These are phyloP conservation scores for Bellardia pandia DNA, from an alignment of 2,888 invertebrate species.

Conservation along the genomic window DNA sequence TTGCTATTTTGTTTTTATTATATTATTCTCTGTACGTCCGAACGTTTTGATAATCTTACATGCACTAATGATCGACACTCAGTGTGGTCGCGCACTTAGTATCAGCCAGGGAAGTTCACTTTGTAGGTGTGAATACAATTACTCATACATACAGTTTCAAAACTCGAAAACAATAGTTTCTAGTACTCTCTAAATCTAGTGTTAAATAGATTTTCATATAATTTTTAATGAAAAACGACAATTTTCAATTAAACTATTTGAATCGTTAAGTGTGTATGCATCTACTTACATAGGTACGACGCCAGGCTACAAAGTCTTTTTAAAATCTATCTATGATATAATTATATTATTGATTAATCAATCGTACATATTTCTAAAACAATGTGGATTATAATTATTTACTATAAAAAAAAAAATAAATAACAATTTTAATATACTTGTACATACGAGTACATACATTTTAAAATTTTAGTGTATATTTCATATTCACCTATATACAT, in stretches of 20 bases:
- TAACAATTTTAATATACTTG: no score
- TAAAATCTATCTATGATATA: no score
- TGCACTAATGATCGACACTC: conserved; percentile 50
- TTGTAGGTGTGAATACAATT: conserved; percentile 16
- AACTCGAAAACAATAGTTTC: conserved; percentile 30
- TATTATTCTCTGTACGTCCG: conserved; percentile 40
- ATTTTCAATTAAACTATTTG: conserved; percentile 22
- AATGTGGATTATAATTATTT: no score
- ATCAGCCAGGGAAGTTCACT: neutral
- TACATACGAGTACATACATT: no score
- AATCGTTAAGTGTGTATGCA: conserved; percentile 9
- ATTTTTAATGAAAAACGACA: conserved; percentile 25
- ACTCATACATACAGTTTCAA: conserved; percentile 9
- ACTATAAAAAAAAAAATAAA: no score
- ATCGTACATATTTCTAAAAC: no score
- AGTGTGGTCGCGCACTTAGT: conserved; percentile 2
- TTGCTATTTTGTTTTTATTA: neutral
- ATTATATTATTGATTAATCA: no score
- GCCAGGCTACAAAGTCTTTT: neutral
- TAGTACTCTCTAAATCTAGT: conserved; percentile 12
- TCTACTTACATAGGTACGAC: conserved; percentile 3
- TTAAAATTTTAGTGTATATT: no score
- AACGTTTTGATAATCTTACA: conserved; percentile 38
- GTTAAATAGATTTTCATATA: conserved; percentile 14
- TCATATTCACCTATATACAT: no score